A percentile compares a stretch with the other conserved stretches of the same genome.
These are phyloP conservation scores for Corythucha ciliata DNA, from an alignment of 2,888 invertebrate genomes.

Conservation along the genomic window DNA sequence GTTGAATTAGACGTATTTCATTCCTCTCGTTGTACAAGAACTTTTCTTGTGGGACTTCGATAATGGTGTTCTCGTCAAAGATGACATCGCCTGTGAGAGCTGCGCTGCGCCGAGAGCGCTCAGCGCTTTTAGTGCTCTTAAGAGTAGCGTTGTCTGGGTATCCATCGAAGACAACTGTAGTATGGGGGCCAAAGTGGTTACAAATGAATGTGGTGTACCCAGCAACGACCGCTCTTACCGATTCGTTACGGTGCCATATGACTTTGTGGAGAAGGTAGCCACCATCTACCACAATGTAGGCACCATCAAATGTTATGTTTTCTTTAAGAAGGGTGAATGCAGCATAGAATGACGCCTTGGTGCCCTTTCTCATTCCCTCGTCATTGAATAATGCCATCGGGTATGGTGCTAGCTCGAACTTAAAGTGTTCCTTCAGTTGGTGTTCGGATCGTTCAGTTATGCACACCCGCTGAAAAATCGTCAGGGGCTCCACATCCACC, in stretches of 20 bases:
- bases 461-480: slow-evolving; percentile 18
- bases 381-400: slow-evolving; percentile 21
- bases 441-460: slow-evolving; percentile 36
- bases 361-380: slow-evolving; percentile 27
- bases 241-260: background rate
- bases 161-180: too few relatives aligned
- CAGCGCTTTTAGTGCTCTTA: too few relatives aligned
- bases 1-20: slow-evolving; percentile 4
- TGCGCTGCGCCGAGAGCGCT: too few relatives aligned
- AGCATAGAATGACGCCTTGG: too few relatives aligned
- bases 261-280: slow-evolving; percentile 6
- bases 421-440: slow-evolving; percentile 24
- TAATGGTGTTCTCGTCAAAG: too few relatives aligned
- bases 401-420: slow-evolving; percentile 29
- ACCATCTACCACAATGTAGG: too few relatives aligned
- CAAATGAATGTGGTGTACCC: slow-evolving; percentile 10
- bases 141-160: too few relatives aligned
- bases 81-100: too few relatives aligned
- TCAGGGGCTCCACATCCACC: slow-evolving; percentile 18
- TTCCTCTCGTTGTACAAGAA: too few relatives aligned
- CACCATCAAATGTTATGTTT: too few relatives aligned
- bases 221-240: background rate
- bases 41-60: too few relatives aligned
- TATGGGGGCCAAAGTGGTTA: background rate
- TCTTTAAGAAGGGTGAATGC: too few relatives aligned